These are phyloP conservation scores for Scleropages formosus DNA, from an alignment of 2,797 vertebrate genomes.

Conservation along the genomic window DNA sequence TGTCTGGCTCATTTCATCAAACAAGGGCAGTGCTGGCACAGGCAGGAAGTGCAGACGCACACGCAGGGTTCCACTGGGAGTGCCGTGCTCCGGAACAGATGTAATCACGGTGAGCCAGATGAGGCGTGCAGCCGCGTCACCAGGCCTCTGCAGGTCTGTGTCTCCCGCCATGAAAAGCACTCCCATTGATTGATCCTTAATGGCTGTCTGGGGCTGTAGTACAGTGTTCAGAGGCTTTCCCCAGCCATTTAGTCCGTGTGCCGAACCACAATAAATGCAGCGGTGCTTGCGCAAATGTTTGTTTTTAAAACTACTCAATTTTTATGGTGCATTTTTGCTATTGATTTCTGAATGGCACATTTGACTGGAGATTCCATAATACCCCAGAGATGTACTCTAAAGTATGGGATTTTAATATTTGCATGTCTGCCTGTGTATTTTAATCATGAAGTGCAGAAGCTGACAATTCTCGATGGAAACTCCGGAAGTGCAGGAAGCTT, in stretches of 20 bases:
- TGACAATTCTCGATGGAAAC: background rate
- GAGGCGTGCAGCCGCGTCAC: constrained; percentile 50
- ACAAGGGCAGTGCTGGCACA: constrained; percentile 48
- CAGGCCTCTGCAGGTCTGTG: constrained; percentile 52
- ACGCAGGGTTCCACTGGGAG: constrained; percentile 59
- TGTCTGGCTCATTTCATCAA: constrained; percentile 49
- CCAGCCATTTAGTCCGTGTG: background rate
- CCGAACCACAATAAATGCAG: no score
- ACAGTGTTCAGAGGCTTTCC: background rate
- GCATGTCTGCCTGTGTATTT: background rate
- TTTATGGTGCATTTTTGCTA: background rate
- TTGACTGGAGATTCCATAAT: background rate
- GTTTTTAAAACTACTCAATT: background rate
- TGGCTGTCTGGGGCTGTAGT: background rate
- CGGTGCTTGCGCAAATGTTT: background rate
- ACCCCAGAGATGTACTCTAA: no score
- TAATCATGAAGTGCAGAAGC: background rate
- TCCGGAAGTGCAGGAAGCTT: constrained; percentile 8
- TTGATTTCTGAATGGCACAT: constrained; percentile 28
- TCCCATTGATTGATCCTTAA: constrained; percentile 3
- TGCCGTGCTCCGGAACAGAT: constrained; percentile 53
- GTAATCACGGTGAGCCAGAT: constrained; percentile 52
- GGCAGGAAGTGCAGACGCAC: constrained; percentile 53
- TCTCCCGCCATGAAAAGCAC: constrained; percentile 15
- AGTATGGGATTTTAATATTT: background rate